A percentile compares a stretch with the other conserved stretches of the same genome.
Conservation (phyloP, 2,888 invertebrate genomes). For the Notocelia uddmanniana region DNA sequence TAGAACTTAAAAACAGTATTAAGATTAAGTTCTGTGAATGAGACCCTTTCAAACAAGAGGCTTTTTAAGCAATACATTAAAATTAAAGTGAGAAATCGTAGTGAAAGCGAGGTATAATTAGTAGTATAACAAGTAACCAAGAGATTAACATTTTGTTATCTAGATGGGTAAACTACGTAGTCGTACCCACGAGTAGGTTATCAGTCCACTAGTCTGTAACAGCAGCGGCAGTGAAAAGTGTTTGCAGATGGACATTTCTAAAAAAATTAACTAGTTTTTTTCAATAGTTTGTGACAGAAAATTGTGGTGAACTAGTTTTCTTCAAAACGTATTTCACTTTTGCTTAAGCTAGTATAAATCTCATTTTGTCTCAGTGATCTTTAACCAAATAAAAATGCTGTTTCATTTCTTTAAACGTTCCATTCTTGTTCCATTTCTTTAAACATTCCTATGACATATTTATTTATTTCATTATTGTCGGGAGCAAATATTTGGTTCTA, state of each 20-base stretch:
- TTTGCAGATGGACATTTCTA: not conserved
- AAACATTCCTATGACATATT: too few species aligned
- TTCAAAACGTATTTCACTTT: too few species aligned
- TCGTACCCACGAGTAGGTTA: conserved; percentile 5
- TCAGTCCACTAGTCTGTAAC: conserved; percentile 3
- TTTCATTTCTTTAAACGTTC: too few species aligned
- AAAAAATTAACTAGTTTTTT: not conserved
- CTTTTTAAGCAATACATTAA: too few species aligned
- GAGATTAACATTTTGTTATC: conserved; percentile 17
- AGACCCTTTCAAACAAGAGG: too few species aligned
- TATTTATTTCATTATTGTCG: too few species aligned
- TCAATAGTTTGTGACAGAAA: not conserved
- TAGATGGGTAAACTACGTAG: not conserved
- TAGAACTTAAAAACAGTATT: too few species aligned
- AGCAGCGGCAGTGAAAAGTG: not conserved
- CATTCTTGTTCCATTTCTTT: too few species aligned
- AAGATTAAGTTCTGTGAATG: too few species aligned
- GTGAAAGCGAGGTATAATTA: conserved; percentile 4
- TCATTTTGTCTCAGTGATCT: not conserved
- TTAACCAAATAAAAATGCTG: too few species aligned
- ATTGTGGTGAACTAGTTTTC: too few species aligned
- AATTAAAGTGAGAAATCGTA: not conserved
- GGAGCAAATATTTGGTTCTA: too few species aligned
- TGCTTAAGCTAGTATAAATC: not conserved
- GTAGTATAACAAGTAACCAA: not conserved